Evolutionary conservation across 2,888 invertebrate genomes (phyloP), one percentile per base, ranked within the genome.

Genomic region (Eledone cirrhosa): DNA sequence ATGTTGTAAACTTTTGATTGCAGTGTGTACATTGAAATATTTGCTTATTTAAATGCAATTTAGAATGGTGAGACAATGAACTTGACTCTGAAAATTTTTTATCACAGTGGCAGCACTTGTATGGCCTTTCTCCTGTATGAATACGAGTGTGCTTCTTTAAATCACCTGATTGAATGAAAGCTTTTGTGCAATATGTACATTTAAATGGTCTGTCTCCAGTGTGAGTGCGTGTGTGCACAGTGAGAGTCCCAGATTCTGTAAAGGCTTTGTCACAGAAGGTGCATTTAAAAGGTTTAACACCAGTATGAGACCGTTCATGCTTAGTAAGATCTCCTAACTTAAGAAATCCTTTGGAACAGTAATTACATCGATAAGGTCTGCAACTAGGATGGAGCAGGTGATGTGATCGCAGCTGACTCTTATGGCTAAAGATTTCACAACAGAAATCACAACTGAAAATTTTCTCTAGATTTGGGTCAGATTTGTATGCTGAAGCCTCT

Each of bases 271-370:
- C 67, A 22, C 67, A 67, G 31, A 31, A 67, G 14, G 29, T 67
- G 33, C 67, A 67, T 16, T 67, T 67, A 67, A 67, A 67, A 7
- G 67, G 67, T 8, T 67, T 67, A 22, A 31, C 29, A 8, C 67
- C 67, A 7, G 67, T 67, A 22, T 67, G 67, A 29, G 19, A 67
- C 29, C 67, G 29, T 33, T 67, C 67, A 29, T 67, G 67, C 16
- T 67, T 67, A 33, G 67, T 67, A 11, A 67, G 67, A 29, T 67
- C 67, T 22, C 67, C 67, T 67, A 33, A 67, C 67, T 67, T 67
- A 24, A 22, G 16, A 33, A 67, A 67, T 16, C 31, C 33, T 29
- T 67, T 67, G 27, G 29, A 33, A 33, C 67, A 67, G 67, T 29
- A 67, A 14, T 19, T 67, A 27, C 67, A 67, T 7, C 31, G 29